Base-by-base conservation (phyloP, 2,888 invertebrate species). In the Lasioglossum zephyrum region DNA sequence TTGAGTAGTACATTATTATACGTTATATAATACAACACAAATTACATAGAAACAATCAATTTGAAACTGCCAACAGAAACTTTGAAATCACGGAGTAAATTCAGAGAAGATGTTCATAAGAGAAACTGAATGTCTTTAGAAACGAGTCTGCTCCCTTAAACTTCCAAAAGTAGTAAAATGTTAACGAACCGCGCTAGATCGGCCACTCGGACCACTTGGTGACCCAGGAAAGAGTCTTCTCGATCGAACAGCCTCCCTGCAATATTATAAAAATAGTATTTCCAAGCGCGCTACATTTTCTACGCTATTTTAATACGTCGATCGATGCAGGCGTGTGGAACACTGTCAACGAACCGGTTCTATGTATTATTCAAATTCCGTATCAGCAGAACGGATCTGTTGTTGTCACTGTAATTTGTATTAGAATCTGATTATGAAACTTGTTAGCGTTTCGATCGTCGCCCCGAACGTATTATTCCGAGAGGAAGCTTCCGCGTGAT, bases 331-430 rank as follows among this genome's bases (percentile, higher is more conserved):
- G 9, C 22, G 53, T 9, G 3, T 9, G 1, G 3, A 53, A 53
- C 53, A 9, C 22, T 53, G 22, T 53, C 22, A n/a, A 8, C 9
- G 9, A n/a, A 53, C 53, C 53, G 53, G 22, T 53, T 53, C 53
- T n/a, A 4, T 22, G 39, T 75, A 49, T 31, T 63, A 79, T 41
- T 75, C 26, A 66, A 69, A 79, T 69, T 49, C 47, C 41, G 60
- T 73, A 77, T 70, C 49, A 39, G 18, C n/a, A 57, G 26, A 39
- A 11, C 70, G 57, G 39, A 75, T 75, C 39, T 53, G 60, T 70
- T 53, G 75, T 47, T 41, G 81, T 70, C 86, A 89, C 90, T 87
- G 89, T 91, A 84, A 87, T 83, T 91, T 88, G 83, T 84, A 83
- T 70, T 81, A 75, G 66, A 83, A 70, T 60, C 77, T 87, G 75